Evolutionary conservation across 2,113 vertebrate genomes (phyloP), one percentile per base, ranked within the genome.

Genomic region (Nothoprocta perdicaria): DNA sequence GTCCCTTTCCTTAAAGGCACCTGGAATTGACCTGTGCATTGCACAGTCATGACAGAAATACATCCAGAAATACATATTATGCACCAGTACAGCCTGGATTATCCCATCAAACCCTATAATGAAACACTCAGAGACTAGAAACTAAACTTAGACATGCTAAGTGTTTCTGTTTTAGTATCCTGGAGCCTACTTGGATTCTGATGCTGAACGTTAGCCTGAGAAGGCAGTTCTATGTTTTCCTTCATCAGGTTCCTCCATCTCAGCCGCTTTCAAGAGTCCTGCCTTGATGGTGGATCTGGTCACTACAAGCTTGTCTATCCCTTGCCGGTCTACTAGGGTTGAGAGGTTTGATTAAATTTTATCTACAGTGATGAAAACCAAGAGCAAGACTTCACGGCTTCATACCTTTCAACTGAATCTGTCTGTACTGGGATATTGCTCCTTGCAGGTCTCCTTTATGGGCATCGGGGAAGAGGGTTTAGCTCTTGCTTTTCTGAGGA

Each of bases 141-240:
- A 43, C 29, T 84, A 78, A 94, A 91, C 74, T 85, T 82, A 79
- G 57, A 33, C 0, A 1, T 7, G 61, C 79, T 89, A n/a, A 55
- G 61, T 66, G 22, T 74, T 83, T 82, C 73, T 89, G 17, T 66
- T 94, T 94, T 66, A 92, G 50, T 66, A 55, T 57, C 62, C 40
- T 62, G 57, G 33, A 71, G 12, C 3, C 60, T 50, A 33, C 48
- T 83, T 31, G 3, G 48, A 68, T 38, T 40, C 55, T 1, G 0
- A n/a, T 10, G 2, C 14, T 81, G 60, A 48, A 43, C 23, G 27
- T 41, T 17, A 41, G 38, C 16, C 71, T 55, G 71, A 21, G 35
- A 73, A 53, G 50, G 26, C 69, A 40, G 14, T 68, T 82, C 77
- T n/a, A 6, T 7, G 7, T 24, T 69, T 2, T 9, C n/a, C 53